Evolutionary conservation across 2,797 vertebrate species (phyloP).

Genomic region (Rachycentron canadum): DNA sequence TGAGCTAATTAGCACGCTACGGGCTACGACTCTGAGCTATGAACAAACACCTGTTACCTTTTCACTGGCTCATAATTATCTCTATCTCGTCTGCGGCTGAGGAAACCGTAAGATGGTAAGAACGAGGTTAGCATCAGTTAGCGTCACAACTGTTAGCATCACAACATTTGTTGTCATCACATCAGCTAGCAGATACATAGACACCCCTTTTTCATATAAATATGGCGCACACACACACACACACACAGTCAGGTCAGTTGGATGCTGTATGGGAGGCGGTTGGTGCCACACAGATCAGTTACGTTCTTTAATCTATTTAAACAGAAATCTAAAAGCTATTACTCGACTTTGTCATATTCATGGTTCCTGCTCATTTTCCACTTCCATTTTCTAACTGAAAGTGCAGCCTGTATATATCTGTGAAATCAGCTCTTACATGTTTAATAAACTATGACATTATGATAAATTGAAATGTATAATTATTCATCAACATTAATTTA

Average conservation of each 20-base stretch:
- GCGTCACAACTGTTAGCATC: conserved; percentile 27
- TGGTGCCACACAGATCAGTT: conserved; percentile 9
- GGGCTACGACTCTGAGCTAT: conserved; percentile 13
- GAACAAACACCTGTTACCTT: conserved; percentile 74
- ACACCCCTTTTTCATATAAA: not conserved
- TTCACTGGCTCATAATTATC: conserved; percentile 84
- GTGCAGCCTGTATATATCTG: too few relatives aligned
- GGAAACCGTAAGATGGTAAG: conserved; percentile 50
- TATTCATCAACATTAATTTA: too few relatives aligned
- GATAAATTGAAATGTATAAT: too few relatives aligned
- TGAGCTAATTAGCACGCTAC: conserved; percentile 55
- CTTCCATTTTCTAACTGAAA: too few relatives aligned
- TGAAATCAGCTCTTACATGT: too few relatives aligned
- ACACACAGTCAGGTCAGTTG: not conserved
- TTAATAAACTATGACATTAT: too few relatives aligned
- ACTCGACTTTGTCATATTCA: too few relatives aligned
- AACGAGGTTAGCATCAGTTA: conserved; percentile 54
- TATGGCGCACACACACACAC: not conserved
- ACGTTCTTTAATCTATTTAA: not conserved
- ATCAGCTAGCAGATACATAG: not conserved
- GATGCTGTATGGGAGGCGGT: not conserved
- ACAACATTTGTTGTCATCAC: conserved; percentile 10
- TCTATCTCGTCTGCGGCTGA: conserved; percentile 81
- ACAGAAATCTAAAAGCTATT: too few relatives aligned
- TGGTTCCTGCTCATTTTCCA: too few relatives aligned